Conservation (phyloP, 2,797 vertebrate species). For the Chelon labrosus region DNA sequence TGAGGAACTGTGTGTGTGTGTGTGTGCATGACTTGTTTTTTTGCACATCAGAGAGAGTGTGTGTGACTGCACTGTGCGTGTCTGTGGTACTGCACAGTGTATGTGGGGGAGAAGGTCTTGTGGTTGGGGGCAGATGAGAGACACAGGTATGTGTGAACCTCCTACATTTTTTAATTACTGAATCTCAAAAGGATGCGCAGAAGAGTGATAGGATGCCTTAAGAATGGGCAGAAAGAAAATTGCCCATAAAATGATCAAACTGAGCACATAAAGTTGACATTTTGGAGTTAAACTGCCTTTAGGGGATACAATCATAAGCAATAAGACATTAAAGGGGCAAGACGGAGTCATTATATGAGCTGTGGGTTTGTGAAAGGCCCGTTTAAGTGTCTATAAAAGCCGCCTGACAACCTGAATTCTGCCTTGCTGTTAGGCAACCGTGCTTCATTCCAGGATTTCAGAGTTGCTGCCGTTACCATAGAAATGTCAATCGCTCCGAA, state of each 20-base stretch:
- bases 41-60: constrained; percentile 33
- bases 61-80: constrained; percentile 15
- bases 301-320: background rate
- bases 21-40: constrained; percentile 19
- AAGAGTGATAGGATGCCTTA: constrained; percentile 1
- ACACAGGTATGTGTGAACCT: constrained; percentile 69
- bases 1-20: constrained; percentile 28
- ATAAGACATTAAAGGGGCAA: background rate
- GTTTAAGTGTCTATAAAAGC: constrained; percentile 5
- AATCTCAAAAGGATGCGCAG: background rate
- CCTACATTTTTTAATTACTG: constrained; percentile 51
- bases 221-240: background rate
- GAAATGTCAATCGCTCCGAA: constrained; percentile 39
- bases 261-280: background rate
- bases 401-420: constrained; percentile 12
- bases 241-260: background rate
- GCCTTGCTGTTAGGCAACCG: constrained; percentile 7
- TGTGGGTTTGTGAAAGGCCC: background rate
- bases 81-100: constrained; percentile 25
- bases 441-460: constrained; percentile 6
- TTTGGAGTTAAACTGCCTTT: background rate
- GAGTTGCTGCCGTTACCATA: constrained; percentile 22
- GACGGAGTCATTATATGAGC: background rate
- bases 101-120: constrained; percentile 8
- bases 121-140: constrained; percentile 14